These are phyloP conservation scores for Amphipoea lucens DNA, from an alignment of 2,888 invertebrate genomes.

Conservation along the genomic window DNA sequence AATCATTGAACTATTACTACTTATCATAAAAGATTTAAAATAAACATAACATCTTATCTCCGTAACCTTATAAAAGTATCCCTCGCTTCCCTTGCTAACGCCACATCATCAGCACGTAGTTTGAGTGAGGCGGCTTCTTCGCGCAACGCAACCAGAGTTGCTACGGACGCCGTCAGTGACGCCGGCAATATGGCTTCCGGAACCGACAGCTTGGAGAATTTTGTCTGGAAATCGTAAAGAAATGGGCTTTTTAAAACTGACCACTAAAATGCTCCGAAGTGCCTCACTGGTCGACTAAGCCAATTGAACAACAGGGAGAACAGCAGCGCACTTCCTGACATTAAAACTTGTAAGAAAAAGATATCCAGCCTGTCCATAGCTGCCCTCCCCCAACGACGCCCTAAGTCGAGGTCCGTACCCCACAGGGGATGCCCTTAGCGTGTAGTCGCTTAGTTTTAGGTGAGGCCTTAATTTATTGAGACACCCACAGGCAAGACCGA, in stretches of 20 bases:
- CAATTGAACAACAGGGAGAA: neutral
- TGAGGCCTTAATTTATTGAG: too few relatives aligned
- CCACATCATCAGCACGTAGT: constrained; percentile 80
- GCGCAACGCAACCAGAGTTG: constrained; percentile 70
- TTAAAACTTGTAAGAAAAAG: neutral
- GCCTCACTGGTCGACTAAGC: neutral
- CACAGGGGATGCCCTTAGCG: too few relatives aligned
- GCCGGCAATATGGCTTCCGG: constrained; percentile 77
- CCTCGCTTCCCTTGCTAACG: constrained; percentile 77
- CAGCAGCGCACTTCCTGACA: neutral
- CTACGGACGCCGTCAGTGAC: constrained; percentile 72
- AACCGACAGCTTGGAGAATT: constrained; percentile 79
- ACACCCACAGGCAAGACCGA: too few relatives aligned
- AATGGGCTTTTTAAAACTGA: neutral
- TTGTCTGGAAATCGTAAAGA: constrained; percentile 72
- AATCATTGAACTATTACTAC: neutral
- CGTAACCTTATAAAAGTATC: constrained; percentile 77
- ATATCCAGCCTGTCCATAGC: too few relatives aligned
- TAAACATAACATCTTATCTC: constrained; percentile 61
- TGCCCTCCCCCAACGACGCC: too few relatives aligned
- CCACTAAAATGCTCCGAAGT: neutral
- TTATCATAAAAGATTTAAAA: neutral
- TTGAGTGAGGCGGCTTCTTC: constrained; percentile 76
- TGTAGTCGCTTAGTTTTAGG: too few relatives aligned
- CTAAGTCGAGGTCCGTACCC: too few relatives aligned